Evolutionary conservation across 1,140 invertebrate genomes (phyloP), one percentile per base, ranked within the genome.

Genomic region (Pseudobourletiella spinata): DNA sequence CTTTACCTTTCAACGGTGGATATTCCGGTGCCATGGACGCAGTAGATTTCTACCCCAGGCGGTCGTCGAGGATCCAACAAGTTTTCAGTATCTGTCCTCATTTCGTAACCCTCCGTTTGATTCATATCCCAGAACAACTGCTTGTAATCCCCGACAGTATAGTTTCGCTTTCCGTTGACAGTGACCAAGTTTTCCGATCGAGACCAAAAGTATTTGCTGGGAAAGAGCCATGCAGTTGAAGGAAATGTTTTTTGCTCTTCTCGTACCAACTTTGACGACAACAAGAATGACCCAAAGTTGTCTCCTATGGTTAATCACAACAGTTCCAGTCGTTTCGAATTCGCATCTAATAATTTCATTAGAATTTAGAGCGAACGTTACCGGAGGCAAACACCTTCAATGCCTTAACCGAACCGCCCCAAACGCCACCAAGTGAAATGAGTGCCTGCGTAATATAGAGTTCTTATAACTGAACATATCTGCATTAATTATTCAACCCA

Each of bases 341-440:
- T n/a, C n/a, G n/a, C n/a, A n/a, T n/a, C n/a, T n/a, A n/a, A n/a
- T n/a, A n/a, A n/a, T n/a, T n/a, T n/a, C n/a, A n/a, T n/a, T n/a
- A n/a, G n/a, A n/a, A n/a, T n/a, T n/a, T n/a, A n/a, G n/a, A n/a
- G n/a, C n/a, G 30, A 54, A 57, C 32, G 73, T 76, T 77, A 91
- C 92, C 95, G 72, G 95, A 88, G 42, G 91, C 87, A 80, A 91
- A 94, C 2, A 96, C 90, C 77, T 95, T 91, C 0, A 97, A 74
- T 2, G 92, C 86, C 77, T 98, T 97, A 0, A 94, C 81, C 18
- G 91, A 87, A 14, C 95, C 95, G 42, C 84, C 93, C 92, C 93
- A 99, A 15, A 90, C 91, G n/a, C 88, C 93, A 26, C 89, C 86
- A 16, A 99, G 73, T 1, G 89, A 86, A 2, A 99, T 82, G 56